Percentiles rank a stretch among this genome's conserved stretches.
Conservation (phyloP, 2,797 vertebrate species). For the Numenius phaeopus region DNA sequence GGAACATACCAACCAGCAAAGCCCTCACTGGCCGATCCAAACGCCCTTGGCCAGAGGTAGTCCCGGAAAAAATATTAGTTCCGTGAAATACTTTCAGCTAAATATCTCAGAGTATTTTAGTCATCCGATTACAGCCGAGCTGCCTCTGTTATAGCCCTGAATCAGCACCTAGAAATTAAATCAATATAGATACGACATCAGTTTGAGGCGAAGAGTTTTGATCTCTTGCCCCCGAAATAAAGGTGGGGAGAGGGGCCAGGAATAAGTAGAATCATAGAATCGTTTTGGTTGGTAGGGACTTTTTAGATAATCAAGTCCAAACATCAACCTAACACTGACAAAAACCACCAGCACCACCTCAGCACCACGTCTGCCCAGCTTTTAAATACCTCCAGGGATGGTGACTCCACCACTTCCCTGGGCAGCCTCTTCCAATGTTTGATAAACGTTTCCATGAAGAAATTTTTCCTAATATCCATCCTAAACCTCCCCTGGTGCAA, state of each 20-base stretch:
- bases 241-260: not conserved
- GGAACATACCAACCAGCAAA: not conserved
- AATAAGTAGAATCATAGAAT: not conserved
- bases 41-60: not conserved
- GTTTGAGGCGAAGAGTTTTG: not conserved
- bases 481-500: too few relatives aligned
- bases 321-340: too few relatives aligned
- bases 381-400: too few relatives aligned
- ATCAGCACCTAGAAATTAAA: not conserved
- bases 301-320: too few relatives aligned
- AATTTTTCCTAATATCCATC: too few relatives aligned
- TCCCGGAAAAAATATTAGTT: not conserved
- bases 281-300: too few relatives aligned
- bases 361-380: too few relatives aligned
- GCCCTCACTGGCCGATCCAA: not conserved
- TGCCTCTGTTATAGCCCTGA: not conserved
- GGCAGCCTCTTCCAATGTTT: too few relatives aligned
- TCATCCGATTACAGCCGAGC: not conserved
- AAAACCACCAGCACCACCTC: too few relatives aligned
- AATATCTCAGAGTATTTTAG: not conserved
- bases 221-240: not conserved
- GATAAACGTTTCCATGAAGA: too few relatives aligned
- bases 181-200: fast-evolving
- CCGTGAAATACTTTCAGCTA: not conserved
- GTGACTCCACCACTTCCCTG: too few relatives aligned